These are phyloP conservation scores for Myotis davidii DNA, from an alignment of 2,113 vertebrate species.

Conservation along the genomic window DNA sequence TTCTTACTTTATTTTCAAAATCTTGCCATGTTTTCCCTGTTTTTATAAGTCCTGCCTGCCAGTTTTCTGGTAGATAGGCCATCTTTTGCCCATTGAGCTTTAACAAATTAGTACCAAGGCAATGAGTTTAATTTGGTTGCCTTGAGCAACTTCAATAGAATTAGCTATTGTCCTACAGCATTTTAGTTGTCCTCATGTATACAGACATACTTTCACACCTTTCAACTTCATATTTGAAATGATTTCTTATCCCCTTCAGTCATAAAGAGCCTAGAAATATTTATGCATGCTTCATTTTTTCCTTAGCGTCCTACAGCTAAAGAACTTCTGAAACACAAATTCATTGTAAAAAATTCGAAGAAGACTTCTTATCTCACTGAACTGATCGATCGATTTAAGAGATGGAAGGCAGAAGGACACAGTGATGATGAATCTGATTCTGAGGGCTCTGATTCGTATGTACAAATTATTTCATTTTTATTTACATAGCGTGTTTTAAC, in stretches of 20 bases:
- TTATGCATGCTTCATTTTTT: conserved; percentile 60
- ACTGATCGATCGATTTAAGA: conserved; percentile 93
- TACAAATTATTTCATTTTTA: conserved; percentile 50
- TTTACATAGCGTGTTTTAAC: neutral
- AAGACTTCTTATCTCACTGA: conserved; percentile 91
- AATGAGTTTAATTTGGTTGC: neutral
- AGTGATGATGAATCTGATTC: conserved; percentile 95
- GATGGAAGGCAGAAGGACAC: conserved; percentile 96
- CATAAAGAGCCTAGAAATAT: conserved; percentile 28
- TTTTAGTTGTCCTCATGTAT: neutral
- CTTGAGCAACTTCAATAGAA: conserved; percentile 30
- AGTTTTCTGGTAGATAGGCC: neutral
- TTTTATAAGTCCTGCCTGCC: neutral
- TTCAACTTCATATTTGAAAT: conserved; percentile 5
- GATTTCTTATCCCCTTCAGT: conserved; percentile 38
- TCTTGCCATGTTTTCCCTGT: neutral
- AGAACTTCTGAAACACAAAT: conserved; percentile 91
- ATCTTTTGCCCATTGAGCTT: neutral
- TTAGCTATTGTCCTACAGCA: neutral
- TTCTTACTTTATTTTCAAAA: conserved; percentile 38
- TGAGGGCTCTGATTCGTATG: conserved; percentile 94
- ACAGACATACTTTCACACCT: neutral
- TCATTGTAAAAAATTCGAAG: conserved; percentile 91
- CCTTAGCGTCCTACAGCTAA: conserved; percentile 88
- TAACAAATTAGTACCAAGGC: conserved; percentile 22